Evolutionary conservation across 1,140 invertebrate genomes (phyloP).

Genomic region (Diachasmimorpha longicaudata): DNA sequence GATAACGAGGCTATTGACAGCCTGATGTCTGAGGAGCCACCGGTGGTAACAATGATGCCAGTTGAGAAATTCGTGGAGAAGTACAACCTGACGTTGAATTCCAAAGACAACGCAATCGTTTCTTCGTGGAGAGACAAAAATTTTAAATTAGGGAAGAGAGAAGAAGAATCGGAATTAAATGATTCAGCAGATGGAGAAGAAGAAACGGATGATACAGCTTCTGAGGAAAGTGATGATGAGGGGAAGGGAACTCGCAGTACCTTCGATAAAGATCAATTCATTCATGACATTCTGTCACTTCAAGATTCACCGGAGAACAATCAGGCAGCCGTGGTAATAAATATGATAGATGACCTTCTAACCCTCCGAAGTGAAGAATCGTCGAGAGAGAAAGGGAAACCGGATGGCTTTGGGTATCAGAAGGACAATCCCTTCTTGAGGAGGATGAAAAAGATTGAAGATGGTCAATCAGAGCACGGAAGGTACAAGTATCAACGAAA

Average conservation of each 20-base stretch:
- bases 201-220: not conserved
- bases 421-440: conserved; percentile 26
- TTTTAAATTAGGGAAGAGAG: no score
- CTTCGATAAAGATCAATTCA: not conserved
- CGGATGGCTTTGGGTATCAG: conserved; percentile 14
- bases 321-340: conserved; percentile 29
- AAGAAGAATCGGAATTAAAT: no score
- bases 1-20: not conserved
- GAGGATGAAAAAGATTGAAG: conserved; percentile 25
- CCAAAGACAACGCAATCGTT: not conserved
- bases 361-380: conserved; percentile 16
- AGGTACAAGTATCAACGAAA: conserved; percentile 38
- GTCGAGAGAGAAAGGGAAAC: conserved; percentile 4
- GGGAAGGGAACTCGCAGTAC: not conserved
- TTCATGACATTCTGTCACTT: conserved; percentile 22
- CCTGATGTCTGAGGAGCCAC: not conserved
- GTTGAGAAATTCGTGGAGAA: not conserved
- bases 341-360: conserved; percentile 35
- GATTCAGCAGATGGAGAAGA: not conserved
- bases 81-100: not conserved
- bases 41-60: not conserved
- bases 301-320: conserved; percentile 33
- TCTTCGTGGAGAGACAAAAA: not conserved
- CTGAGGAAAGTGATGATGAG: conserved; percentile 2
- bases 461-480: not conserved